Conservation (phyloP, 2,888 invertebrate genomes). For the Dione juno region DNA sequence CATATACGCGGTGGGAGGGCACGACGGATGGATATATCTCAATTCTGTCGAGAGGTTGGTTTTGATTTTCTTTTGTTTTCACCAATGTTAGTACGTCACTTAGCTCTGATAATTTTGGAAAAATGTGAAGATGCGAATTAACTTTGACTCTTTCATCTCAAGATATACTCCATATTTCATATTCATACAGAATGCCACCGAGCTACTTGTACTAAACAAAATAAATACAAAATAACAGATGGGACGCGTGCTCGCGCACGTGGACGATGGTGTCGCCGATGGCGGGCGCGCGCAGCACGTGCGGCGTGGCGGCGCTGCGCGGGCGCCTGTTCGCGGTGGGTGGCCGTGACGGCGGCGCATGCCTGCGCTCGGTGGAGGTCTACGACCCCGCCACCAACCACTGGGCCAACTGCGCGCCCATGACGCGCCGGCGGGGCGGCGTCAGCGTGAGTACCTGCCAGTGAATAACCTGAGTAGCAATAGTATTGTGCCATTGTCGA, state of each 20-base stretch:
- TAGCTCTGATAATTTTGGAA: no score
- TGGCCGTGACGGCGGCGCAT: conserved; percentile 95
- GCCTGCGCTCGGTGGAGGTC: conserved; percentile 94
- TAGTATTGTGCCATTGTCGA: no score
- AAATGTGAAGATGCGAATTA: no score
- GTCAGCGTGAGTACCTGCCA: conserved; percentile 91
- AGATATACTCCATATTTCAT: no score
- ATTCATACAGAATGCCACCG: no score
- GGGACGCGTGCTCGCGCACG: conserved; percentile 93
- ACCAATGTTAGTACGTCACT: no score
- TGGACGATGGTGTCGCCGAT: conserved; percentile 97
- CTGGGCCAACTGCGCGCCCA: conserved; percentile 93
- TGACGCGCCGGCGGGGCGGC: conserved; percentile 93
- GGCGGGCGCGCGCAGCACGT: conserved; percentile 94
- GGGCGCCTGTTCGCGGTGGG: conserved; percentile 95
- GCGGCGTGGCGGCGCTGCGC: conserved; percentile 94
- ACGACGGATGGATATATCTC: conserved; percentile 97
- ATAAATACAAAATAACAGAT: no score
- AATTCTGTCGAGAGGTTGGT: conserved; percentile 92
- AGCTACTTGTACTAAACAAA: no score
- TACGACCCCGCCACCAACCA: conserved; percentile 89
- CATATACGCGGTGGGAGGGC: conserved; percentile 97
- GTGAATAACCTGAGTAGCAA: no score
- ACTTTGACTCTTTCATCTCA: no score
- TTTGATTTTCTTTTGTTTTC: neutral